A percentile compares a stretch with the other conserved stretches of the same genome.
Evolutionary conservation across 2,113 vertebrate species (phyloP).

Genomic region (Eurystomus gularis): DNA sequence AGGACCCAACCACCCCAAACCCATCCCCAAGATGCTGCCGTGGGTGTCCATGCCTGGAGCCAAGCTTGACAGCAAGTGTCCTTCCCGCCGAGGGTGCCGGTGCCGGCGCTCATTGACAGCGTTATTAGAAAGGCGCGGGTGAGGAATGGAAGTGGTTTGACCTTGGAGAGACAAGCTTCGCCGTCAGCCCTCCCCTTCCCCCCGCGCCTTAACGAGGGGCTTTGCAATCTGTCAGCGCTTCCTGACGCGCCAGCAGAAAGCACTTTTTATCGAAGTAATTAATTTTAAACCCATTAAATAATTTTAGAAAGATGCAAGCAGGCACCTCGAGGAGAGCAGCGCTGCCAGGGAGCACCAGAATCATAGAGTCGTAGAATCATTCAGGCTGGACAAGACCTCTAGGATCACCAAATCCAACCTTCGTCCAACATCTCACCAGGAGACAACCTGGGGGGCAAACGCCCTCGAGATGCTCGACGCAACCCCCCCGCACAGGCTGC

Average conservation of each 20-base stretch:
- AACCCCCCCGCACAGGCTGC: fast-evolving
- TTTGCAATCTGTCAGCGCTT: not conserved
- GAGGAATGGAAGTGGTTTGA: not conserved
- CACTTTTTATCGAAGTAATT: not conserved
- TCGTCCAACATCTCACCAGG: too few species aligned
- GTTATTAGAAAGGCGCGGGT: not conserved
- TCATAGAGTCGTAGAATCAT: too few species aligned
- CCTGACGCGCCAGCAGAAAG: fast-evolving
- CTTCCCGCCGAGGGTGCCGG: fast-evolving
- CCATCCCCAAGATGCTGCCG: fast-evolving
- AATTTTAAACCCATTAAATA: fast-evolving
- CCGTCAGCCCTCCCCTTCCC: not conserved
- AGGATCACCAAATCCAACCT: too few species aligned
- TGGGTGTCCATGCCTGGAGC: fast-evolving
- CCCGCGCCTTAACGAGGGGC: not conserved
- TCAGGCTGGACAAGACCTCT: too few species aligned
- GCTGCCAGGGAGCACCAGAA: fast-evolving
- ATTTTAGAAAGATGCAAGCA: too few species aligned
- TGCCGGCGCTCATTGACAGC: fast-evolving
- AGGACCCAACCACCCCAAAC: too few species aligned
- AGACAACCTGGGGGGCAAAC: not conserved
- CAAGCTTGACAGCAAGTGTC: fast-evolving
- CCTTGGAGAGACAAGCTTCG: not conserved
- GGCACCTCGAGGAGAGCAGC: fast-evolving
- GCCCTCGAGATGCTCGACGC: fast-evolving